These are phyloP conservation scores for Drosophila imparisetae DNA, from an alignment of 2,888 invertebrate species.

Conservation along the genomic window DNA sequence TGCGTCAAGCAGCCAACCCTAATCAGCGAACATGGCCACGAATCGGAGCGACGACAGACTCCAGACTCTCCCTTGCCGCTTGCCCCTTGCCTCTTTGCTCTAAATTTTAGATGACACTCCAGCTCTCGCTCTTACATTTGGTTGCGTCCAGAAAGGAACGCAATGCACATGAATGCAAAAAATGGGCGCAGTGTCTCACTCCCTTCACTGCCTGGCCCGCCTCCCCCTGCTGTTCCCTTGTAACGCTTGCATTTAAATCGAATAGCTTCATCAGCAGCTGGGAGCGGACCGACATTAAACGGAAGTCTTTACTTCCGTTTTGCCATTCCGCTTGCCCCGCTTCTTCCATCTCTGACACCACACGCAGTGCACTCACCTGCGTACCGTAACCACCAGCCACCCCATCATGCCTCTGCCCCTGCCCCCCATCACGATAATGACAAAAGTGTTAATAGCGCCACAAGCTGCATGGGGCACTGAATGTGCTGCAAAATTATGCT, in stretches of 20 bases:
- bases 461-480: conserved; percentile 66
- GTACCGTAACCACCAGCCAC: conserved; percentile 2
- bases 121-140: conserved; percentile 71
- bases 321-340: conserved; percentile 54
- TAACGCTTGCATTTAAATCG: conserved; percentile 72
- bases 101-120: conserved; percentile 58
- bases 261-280: conserved; percentile 72
- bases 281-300: conserved; percentile 51
- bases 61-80: neutral
- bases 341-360: neutral
- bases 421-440: conserved; percentile 64
- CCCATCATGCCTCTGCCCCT: neutral
- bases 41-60: conserved; percentile 10
- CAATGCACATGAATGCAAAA: conserved; percentile 66
- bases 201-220: neutral
- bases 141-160: conserved; percentile 71
- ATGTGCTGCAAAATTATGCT: conserved; percentile 73
- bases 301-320: conserved; percentile 74
- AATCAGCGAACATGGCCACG: conserved; percentile 67
- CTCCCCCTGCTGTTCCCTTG: neutral
- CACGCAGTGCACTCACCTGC: conserved; percentile 35
- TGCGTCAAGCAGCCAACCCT: conserved; percentile 64
- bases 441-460: conserved; percentile 81
- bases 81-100: neutral
- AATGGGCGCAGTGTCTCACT: neutral